A percentile compares a stretch with the other conserved stretches of the same genome.
Evolutionary conservation across 1,140 invertebrate genomes (phyloP).

Genomic region (Eriosoma lanigerum): DNA sequence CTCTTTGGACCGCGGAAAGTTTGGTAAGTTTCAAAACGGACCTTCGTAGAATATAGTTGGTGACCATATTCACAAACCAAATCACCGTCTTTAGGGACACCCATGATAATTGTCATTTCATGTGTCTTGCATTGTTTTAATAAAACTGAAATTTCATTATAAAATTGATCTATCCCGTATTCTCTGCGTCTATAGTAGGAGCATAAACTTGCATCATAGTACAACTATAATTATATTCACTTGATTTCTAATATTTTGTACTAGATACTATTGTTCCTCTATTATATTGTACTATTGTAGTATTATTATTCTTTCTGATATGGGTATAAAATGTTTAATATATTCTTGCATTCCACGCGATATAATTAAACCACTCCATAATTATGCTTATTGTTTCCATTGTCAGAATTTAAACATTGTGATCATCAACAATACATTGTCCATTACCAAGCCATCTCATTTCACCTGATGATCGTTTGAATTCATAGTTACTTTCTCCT

Average conservation of each 20-base stretch:
- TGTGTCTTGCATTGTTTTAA: conserved; percentile 43
- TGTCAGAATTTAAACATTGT: neutral
- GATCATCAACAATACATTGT: neutral
- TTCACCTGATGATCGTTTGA: neutral
- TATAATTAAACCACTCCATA: neutral
- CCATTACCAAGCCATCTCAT: conserved; percentile 8
- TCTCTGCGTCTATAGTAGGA: neutral
- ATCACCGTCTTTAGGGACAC: conserved; percentile 53
- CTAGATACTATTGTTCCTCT: no score
- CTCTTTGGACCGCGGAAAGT: no score
- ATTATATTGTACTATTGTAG: no score
- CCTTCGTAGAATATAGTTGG: no score
- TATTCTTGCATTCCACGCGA: neutral
- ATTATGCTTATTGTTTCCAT: neutral
- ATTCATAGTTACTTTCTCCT: neutral
- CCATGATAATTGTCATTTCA: conserved; percentile 54
- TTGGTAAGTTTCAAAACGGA: no score
- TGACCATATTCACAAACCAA: conserved; percentile 53
- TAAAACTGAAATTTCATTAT: neutral
- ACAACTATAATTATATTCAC: neutral
- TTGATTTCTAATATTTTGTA: neutral
- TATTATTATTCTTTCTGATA: conserved; percentile 12
- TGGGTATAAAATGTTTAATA: neutral
- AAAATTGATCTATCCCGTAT: neutral
- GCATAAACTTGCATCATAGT: neutral